Evolutionary conservation across 2,888 invertebrate species (phyloP).

Genomic region (Nymphalis c-album): DNA sequence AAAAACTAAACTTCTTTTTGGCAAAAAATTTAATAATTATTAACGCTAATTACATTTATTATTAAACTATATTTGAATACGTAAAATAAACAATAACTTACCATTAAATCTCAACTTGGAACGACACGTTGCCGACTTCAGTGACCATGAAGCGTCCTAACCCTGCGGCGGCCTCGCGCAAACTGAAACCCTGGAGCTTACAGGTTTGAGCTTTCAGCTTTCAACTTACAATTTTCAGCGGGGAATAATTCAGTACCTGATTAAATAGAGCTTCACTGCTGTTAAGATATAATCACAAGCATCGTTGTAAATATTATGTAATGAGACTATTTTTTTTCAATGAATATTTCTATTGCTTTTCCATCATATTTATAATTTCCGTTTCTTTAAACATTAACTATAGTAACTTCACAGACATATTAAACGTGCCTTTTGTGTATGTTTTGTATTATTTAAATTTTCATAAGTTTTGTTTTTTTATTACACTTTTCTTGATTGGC

Average conservation of each 20-base stretch:
- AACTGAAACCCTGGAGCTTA: conserved; percentile 6
- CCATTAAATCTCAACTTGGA: not conserved
- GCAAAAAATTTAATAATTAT: too few species aligned
- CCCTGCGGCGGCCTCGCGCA: not conserved
- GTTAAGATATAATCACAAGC: not conserved
- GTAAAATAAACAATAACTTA: not conserved
- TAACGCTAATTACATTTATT: too few species aligned
- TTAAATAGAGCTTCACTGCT: not conserved
- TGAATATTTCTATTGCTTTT: too few species aligned
- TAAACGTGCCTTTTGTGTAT: too few species aligned
- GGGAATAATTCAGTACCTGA: not conserved
- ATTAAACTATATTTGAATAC: not conserved
- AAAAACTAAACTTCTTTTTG: too few species aligned
- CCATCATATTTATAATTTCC: too few species aligned
- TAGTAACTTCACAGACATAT: too few species aligned
- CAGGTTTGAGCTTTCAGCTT: not conserved
- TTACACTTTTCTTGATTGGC: too few species aligned
- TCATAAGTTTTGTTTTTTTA: too few species aligned
- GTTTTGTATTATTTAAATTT: too few species aligned
- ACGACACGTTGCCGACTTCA: not conserved
- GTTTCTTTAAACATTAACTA: too few species aligned
- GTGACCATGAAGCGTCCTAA: not conserved
- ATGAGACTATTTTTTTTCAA: too few species aligned
- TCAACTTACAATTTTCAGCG: not conserved
- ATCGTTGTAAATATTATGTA: not conserved